Conservation (phyloP, 2,888 invertebrate genomes). For the Melieria picta region DNA sequence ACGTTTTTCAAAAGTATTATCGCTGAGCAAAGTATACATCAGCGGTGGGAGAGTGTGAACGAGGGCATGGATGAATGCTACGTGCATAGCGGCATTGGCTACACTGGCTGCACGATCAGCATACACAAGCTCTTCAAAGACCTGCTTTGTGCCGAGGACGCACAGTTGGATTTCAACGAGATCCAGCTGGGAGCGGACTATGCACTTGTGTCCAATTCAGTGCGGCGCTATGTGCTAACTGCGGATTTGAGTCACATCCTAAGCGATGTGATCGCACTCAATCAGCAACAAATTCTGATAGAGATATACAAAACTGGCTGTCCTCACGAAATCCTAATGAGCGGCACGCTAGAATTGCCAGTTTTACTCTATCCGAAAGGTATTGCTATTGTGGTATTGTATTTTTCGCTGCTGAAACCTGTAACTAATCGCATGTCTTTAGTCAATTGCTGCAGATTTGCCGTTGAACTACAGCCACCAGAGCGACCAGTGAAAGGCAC, state of each 20-base stretch:
- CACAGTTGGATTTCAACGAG: conserved; percentile 36
- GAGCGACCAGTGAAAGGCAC: no score
- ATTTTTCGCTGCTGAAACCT: not conserved
- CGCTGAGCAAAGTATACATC: conserved; percentile 50
- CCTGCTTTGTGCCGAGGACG: conserved; percentile 41
- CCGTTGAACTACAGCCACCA: conserved; percentile 34
- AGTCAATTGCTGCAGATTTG: conserved; percentile 40
- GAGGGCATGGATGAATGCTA: conserved; percentile 34
- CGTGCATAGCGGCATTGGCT: conserved; percentile 39
- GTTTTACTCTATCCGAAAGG: conserved; percentile 51
- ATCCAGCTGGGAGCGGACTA: conserved; percentile 42
- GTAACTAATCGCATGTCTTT: not conserved
- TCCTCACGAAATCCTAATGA: conserved; percentile 41
- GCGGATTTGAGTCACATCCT: conserved; percentile 44
- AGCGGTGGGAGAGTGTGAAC: conserved; percentile 38
- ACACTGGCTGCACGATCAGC: conserved; percentile 14
- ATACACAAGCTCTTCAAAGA: conserved; percentile 11
- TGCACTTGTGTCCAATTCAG: conserved; percentile 51
- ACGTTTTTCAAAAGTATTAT: conserved; percentile 43
- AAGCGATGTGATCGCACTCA: conserved; percentile 42
- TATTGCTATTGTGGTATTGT: no score
- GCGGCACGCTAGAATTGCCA: conserved; percentile 48
- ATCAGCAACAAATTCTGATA: conserved; percentile 46
- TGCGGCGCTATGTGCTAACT: conserved; percentile 51
- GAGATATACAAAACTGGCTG: conserved; percentile 41